phyloP scores from a whole-genome alignment of 2,888 invertebrate species.

The Polia nebulosa region DNA sequence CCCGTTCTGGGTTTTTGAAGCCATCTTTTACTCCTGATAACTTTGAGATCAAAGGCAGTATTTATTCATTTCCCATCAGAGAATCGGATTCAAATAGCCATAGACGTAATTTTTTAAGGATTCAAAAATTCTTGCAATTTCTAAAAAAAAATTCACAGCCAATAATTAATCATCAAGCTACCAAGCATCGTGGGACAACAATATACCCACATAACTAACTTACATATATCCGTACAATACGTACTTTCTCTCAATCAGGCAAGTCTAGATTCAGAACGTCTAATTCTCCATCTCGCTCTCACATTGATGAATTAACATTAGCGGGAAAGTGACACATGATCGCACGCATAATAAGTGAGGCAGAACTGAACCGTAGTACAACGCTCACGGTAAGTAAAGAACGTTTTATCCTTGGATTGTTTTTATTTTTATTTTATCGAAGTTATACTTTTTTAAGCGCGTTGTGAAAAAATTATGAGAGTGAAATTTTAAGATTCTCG shows the following conservation, averaged over 20 bases:
- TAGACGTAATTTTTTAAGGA: background rate
- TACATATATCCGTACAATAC: conserved; percentile 52
- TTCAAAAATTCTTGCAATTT: background rate
- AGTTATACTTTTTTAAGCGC: too few relatives aligned
- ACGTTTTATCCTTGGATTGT: conserved; percentile 55
- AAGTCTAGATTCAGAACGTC: conserved; percentile 72
- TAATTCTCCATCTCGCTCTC: conserved; percentile 71
- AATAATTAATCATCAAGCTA: conserved; percentile 47
- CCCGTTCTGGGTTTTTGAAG: background rate
- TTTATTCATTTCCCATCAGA: too few relatives aligned
- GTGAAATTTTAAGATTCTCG: too few relatives aligned
- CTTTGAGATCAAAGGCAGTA: too few relatives aligned
- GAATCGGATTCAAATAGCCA: too few relatives aligned
- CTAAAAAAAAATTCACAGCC: conserved; percentile 9
- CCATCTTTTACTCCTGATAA: background rate
- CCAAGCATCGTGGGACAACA: conserved; percentile 41
- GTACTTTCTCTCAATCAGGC: conserved; percentile 80
- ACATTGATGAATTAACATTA: conserved; percentile 59
- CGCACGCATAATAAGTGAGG: conserved; percentile 73
- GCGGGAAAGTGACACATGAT: conserved; percentile 76
- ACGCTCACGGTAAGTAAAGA: conserved; percentile 56
- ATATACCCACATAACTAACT: conserved; percentile 57
- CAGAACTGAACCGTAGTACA: conserved; percentile 65
- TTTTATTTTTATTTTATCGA: too few relatives aligned
- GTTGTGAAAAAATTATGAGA: too few relatives aligned